These are phyloP conservation scores for Gasterosteus aculeatus DNA, from an alignment of 2,113 vertebrate genomes.

Conservation along the genomic window DNA sequence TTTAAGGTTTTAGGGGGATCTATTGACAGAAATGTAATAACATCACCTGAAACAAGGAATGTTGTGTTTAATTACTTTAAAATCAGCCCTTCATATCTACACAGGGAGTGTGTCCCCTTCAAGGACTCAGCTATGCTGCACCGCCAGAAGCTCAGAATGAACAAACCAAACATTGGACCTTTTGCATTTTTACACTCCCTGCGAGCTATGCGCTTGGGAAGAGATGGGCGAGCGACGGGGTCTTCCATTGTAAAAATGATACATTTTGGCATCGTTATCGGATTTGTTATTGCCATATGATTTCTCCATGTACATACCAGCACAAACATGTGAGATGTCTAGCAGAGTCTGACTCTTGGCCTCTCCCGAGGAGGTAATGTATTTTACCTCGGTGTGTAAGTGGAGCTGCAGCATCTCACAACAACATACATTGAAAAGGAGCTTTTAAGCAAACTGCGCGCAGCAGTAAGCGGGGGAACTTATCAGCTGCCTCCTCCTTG, in stretches of 20 bases:
- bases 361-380: conserved; percentile 6
- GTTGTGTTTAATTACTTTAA: neutral
- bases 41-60: neutral
- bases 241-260: neutral
- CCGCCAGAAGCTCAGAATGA: neutral
- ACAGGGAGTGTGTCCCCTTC: neutral
- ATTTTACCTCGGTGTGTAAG: conserved; percentile 3
- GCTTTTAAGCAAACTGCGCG: conserved; percentile 44
- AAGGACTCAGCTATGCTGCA: neutral
- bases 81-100: neutral
- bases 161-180: neutral
- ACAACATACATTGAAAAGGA: conserved; percentile 29
- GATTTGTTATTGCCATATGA: neutral
- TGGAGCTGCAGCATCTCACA: conserved; percentile 32
- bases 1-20: neutral
- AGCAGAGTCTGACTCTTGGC: neutral
- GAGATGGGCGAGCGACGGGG: neutral
- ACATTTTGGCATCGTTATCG: neutral
- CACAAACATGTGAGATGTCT: neutral
- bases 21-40: neutral
- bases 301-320: neutral
- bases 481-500: conserved; percentile 42
- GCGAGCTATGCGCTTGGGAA: neutral
- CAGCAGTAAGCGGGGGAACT: conserved; percentile 45
- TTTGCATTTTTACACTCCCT: neutral